Evolutionary conservation across 2,888 invertebrate genomes (phyloP), one percentile per base, ranked within the genome.

Genomic region (Tetragonula carbonaria): DNA sequence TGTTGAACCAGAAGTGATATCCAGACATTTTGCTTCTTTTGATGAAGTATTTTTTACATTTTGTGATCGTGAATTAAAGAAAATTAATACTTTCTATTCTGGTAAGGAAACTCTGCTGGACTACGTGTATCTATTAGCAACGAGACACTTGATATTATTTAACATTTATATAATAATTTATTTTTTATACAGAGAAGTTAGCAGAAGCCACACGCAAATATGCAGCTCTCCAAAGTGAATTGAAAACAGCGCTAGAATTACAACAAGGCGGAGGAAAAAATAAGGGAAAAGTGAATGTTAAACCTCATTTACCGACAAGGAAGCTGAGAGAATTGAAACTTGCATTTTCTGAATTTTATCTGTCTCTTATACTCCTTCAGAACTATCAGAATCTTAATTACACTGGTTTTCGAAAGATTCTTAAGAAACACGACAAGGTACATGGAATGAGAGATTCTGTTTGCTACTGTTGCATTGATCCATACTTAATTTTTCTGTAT

Each of bases 371-470:
- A 91, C 95, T 99, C 23, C 95, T 99, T 83, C 99, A 99, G 95
- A 99, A 99, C 94, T 99, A 99, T 94, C 99, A 99, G 95, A 99
- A 98, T 94, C 96, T 99, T 77, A 99, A 99, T 95, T 99, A 98
- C 93, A 99, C 99, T 4, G 99, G 99, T 2, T 99, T 99, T 95
- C 96, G 99, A 86, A 99, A 99, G 95, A 99, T 99, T 93, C 96
- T 99, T 86, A 99, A 99, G 95, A 99, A 99, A 95, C 99, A 99
- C 94, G 99, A 99, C 95, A 99, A 99, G 97, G 98, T 98, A 95
- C 38, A 65, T 70, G 59, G 13, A 70, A 66, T 50, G n/a, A 63
- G n/a, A 83, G 45, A 21, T n/a, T 45, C 16, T 18, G 23, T 28
- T 65, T 6, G 18, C 38, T 57, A 83, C 51, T 5, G 21, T 38